These are phyloP conservation scores for Onthophagus sagittarius DNA, from an alignment of 2,888 invertebrate species.

Conservation along the genomic window DNA sequence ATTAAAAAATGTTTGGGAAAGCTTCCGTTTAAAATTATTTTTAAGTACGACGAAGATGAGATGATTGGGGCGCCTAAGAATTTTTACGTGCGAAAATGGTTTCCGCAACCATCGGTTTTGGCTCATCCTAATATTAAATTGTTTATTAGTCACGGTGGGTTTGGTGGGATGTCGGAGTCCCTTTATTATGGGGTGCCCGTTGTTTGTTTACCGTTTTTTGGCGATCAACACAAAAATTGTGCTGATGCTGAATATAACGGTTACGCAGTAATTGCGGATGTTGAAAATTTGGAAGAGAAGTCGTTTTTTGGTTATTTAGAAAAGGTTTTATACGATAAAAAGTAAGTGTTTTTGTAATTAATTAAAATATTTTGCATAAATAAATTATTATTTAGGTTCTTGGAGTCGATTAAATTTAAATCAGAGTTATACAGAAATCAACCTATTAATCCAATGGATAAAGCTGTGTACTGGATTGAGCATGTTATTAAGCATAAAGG, in stretches of 20 bases:
- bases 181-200: conserved; percentile 39
- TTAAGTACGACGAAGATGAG: conserved; percentile 62
- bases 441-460: conserved; percentile 14
- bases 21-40: conserved; percentile 59
- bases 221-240: conserved; percentile 26
- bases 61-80: conserved; percentile 54
- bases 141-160: conserved; percentile 60
- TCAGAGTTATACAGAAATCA: conserved; percentile 5
- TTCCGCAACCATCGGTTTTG: conserved; percentile 55
- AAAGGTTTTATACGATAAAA: background rate
- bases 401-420: background rate
- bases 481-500: conserved; percentile 17
- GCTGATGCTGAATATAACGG: conserved; percentile 14
- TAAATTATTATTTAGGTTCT: background rate
- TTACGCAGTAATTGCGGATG: background rate
- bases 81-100: conserved; percentile 58
- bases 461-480: conserved; percentile 17
- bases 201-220: conserved; percentile 28
- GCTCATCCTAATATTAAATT: conserved; percentile 54
- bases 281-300: background rate
- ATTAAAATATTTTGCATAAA: no score
- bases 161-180: conserved; percentile 55
- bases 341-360: no score
- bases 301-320: background rate
- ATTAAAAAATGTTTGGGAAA: conserved; percentile 56